phyloP scores from a whole-genome alignment of 2,888 invertebrate species.

The Stratiomys singularior region DNA sequence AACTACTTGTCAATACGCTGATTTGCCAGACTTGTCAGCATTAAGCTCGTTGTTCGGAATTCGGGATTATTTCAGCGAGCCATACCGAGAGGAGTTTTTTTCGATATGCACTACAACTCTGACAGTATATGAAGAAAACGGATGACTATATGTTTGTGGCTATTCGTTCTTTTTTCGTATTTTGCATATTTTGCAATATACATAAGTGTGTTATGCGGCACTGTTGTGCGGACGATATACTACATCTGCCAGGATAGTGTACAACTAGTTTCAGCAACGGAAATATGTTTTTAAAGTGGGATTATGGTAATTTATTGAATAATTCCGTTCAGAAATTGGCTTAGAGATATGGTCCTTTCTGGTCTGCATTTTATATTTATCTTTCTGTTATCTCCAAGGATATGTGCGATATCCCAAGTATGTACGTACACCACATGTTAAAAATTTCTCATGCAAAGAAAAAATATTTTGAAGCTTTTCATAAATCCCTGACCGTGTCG shows the following conservation, averaged over 20 bases:
- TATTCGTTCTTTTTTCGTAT: constrained; percentile 30
- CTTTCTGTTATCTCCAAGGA: constrained; percentile 24
- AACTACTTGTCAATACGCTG: too few relatives aligned
- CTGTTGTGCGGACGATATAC: constrained; percentile 15
- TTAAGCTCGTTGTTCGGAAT: too few relatives aligned
- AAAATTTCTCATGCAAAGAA: background rate
- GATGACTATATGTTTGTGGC: constrained; percentile 6
- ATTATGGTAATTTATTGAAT: constrained; percentile 53
- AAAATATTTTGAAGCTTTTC: constrained; percentile 15
- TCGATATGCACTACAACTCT: background rate
- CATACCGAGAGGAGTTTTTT: too few relatives aligned
- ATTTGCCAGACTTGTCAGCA: too few relatives aligned
- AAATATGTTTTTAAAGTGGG: constrained; percentile 52
- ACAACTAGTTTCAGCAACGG: constrained; percentile 44
- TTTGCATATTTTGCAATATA: constrained; percentile 47
- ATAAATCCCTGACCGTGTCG: constrained; percentile 1
- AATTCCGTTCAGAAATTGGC: constrained; percentile 50
- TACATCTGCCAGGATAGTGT: constrained; percentile 38
- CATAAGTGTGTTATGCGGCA: constrained; percentile 8
- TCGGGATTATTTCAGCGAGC: too few relatives aligned
- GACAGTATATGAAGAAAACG: constrained; percentile 14
- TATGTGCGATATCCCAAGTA: background rate
- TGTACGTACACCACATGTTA: background rate
- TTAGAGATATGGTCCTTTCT: constrained; percentile 49
- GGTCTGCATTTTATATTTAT: constrained; percentile 45